phyloP scores from a whole-genome alignment of 2,888 invertebrate genomes.

The Caenorhabditis parvicauda region DNA sequence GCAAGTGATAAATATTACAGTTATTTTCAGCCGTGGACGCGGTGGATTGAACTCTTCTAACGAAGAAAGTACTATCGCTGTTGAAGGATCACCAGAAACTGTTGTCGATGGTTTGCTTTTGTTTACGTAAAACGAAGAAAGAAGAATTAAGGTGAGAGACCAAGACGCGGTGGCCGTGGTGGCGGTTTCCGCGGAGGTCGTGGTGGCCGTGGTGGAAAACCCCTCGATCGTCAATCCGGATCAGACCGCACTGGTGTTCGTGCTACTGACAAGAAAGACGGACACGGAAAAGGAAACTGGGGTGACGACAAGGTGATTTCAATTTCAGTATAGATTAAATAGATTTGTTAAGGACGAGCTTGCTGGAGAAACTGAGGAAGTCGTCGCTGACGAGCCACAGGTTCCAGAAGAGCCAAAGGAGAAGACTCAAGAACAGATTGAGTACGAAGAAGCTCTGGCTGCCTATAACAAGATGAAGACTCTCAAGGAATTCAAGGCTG shows the following conservation, averaged over 20 bases:
- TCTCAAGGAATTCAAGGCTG: conserved; percentile 51
- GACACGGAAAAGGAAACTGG: conserved; percentile 64
- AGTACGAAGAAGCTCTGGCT: conserved; percentile 38
- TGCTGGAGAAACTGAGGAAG: conserved; percentile 47
- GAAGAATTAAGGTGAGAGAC: conserved; percentile 10
- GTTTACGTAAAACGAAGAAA: no score
- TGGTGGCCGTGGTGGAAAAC: conserved; percentile 40
- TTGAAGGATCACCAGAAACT: conserved; percentile 9
- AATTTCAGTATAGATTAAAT: not conserved
- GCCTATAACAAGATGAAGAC: conserved; percentile 56
- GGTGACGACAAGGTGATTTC: conserved; percentile 44
- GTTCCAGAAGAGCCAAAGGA: conserved; percentile 37
- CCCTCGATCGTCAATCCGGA: conserved; percentile 56
- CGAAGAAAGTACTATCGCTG: not conserved
- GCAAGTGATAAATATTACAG: not conserved
- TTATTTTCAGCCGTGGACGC: conserved; percentile 36
- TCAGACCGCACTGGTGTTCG: conserved; percentile 56
- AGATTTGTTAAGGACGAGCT: conserved; percentile 46
- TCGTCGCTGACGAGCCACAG: conserved; percentile 36
- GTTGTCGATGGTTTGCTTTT: no score
- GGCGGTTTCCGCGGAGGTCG: conserved; percentile 32
- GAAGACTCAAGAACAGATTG: conserved; percentile 51
- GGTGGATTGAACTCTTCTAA: conserved; percentile 17
- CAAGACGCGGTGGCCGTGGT: conserved; percentile 35
- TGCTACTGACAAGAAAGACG: conserved; percentile 53